A percentile compares a stretch with the other conserved stretches of the same genome.
These are phyloP conservation scores for Listronotus bonariensis DNA, from an alignment of 1,140 invertebrate species.

Conservation along the genomic window DNA sequence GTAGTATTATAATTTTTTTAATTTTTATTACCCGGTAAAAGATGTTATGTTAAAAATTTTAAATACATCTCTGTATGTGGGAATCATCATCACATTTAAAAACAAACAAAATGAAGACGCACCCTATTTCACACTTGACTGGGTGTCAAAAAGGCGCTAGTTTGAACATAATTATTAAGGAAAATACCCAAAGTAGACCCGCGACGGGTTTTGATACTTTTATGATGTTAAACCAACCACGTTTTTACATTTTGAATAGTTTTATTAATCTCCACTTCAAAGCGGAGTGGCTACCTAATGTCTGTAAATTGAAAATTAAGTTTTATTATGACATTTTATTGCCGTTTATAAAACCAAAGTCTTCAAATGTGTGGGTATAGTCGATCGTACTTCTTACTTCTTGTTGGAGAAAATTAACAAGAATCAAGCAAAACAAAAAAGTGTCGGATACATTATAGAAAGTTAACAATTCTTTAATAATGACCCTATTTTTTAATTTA, in stretches of 20 bases:
- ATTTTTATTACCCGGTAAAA: no score
- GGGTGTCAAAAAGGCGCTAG: not conserved
- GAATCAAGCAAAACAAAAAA: not conserved
- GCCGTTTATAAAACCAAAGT: no score
- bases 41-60: not conserved
- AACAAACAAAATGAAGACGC: slow-evolving; percentile 19
- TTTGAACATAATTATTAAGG: slow-evolving; percentile 3
- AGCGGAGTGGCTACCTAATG: no score
- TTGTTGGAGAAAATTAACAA: not conserved
- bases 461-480: not conserved
- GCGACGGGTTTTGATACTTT: slow-evolving; percentile 20
- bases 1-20: no score
- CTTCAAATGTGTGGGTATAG: not conserved
- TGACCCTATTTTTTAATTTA: not conserved
- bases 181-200: slow-evolving; percentile 14
- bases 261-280: not conserved
- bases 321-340: no score
- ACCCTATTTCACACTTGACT: slow-evolving; percentile 19
- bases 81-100: slow-evolving; percentile 1
- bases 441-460: no score
- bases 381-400: not conserved
- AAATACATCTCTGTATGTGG: slow-evolving; percentile 6
- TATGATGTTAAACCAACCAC: slow-evolving; percentile 9
- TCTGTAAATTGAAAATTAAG: no score
- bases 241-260: not conserved